Conservation (phyloP, 30 jellyfish, hydroid and myxozoan genomes). For the Cassiopea andromeda region DNA sequence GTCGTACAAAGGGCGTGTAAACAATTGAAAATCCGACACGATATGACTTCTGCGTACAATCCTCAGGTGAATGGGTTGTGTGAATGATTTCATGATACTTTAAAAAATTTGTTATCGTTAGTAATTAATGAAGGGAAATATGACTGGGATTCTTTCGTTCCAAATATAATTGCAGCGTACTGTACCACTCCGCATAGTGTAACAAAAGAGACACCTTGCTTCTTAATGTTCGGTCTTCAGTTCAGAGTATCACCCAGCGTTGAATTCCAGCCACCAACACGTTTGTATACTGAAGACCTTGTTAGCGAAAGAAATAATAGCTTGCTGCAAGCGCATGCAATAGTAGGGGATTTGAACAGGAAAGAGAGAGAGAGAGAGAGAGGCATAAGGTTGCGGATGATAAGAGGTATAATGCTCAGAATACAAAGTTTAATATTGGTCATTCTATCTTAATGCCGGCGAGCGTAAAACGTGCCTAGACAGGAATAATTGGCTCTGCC, state of each 20-base stretch:
- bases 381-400: slow-evolving; percentile 25
- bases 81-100: slow-evolving; percentile 23
- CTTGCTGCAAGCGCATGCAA: slow-evolving; percentile 10
- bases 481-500: slow-evolving; percentile 26
- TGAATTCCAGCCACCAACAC: slow-evolving; percentile 23
- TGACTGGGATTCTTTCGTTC: slow-evolving; percentile 27
- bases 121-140: slow-evolving; percentile 9
- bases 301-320: slow-evolving; percentile 16
- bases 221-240: slow-evolving; percentile 21
- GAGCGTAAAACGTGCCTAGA: slow-evolving; percentile 19
- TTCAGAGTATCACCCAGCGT: slow-evolving; percentile 34
- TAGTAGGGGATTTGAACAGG: slow-evolving; percentile 22
- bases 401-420: slow-evolving; percentile 16
- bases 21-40: slow-evolving; percentile 1
- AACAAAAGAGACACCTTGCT: slow-evolving; percentile 41
- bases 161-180: slow-evolving; percentile 19
- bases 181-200: slow-evolving; percentile 43
- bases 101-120: slow-evolving; percentile 22
- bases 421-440: slow-evolving; percentile 8
- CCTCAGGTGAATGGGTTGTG: slow-evolving; percentile 38
- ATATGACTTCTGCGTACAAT: slow-evolving; percentile 16
- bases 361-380: slow-evolving; percentile 2
- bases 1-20: slow-evolving; percentile 34
- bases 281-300: slow-evolving; percentile 24
- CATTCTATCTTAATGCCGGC: slow-evolving; percentile 34